phyloP scores from a whole-genome alignment of 2,888 invertebrate genomes.

The Mesorhabditis spiculigera region DNA sequence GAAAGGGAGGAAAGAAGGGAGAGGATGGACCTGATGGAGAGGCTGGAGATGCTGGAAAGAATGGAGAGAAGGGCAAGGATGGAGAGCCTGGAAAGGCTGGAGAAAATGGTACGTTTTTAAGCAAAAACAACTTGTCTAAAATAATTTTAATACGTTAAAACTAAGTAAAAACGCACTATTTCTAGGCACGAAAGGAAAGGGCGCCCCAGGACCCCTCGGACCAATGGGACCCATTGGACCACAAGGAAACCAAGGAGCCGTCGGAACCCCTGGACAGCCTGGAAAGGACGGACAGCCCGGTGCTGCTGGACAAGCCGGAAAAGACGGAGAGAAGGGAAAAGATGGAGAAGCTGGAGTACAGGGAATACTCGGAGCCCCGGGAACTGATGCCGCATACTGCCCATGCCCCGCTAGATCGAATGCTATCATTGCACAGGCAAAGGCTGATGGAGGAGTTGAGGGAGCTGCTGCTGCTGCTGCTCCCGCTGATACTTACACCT shows the following conservation, averaged over 20 bases:
- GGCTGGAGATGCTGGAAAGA: constrained; percentile 27
- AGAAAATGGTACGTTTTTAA: constrained; percentile 8
- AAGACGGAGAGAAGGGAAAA: constrained; percentile 20
- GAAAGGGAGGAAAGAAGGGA: constrained; percentile 18
- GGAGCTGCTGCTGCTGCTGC: background rate
- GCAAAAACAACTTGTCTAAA: background rate
- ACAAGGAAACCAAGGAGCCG: constrained; percentile 21
- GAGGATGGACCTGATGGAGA: constrained; percentile 24
- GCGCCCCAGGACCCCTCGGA: constrained; percentile 25
- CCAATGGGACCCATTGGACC: constrained; percentile 22
- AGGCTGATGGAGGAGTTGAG: constrained; percentile 3
- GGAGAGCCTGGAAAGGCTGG: constrained; percentile 26
- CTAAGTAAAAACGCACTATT: too few relatives aligned
- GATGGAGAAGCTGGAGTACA: constrained; percentile 21
- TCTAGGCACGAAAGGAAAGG: constrained; percentile 20
- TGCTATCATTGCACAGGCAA: constrained; percentile 15
- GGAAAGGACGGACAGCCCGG: constrained; percentile 29
- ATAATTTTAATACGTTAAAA: too few relatives aligned
- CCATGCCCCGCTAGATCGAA: constrained; percentile 22
- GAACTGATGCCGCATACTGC: constrained; percentile 28
- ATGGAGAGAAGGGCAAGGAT: constrained; percentile 16
- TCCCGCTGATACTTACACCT: background rate
- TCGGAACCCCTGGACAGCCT: constrained; percentile 25
- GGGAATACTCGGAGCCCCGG: constrained; percentile 20
- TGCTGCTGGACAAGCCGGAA: constrained; percentile 25